Percentiles rank a stretch among this genome's conserved stretches.
Conservation (phyloP, 2,113 vertebrate genomes). For the Lynx canadensis region DNA sequence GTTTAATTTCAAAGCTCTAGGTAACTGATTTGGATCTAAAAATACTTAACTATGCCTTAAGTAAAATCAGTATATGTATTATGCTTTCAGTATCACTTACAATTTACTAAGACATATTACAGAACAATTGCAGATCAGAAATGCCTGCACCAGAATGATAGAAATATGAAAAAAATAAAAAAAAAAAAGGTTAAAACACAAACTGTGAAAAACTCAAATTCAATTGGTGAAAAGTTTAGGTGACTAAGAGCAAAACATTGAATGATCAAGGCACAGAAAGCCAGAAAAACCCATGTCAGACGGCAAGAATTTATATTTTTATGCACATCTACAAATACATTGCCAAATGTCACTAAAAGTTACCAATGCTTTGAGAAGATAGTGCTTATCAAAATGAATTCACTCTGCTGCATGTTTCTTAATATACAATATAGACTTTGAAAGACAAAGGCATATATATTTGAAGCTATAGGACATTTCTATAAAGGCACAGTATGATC, state of each 20-base stretch:
- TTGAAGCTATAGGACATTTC: slow-evolving; percentile 47
- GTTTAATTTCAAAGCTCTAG: slow-evolving; percentile 61
- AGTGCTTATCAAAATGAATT: slow-evolving; percentile 70
- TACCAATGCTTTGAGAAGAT: slow-evolving; percentile 66
- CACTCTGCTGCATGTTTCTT: slow-evolving; percentile 92
- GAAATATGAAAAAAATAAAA: slow-evolving; percentile 69
- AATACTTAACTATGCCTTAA: slow-evolving; percentile 54
- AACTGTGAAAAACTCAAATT: slow-evolving; percentile 82
- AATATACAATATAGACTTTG: slow-evolving; percentile 71
- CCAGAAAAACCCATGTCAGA: slow-evolving; percentile 97
- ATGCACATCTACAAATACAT: slow-evolving; percentile 65
- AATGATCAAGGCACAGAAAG: slow-evolving; percentile 90
- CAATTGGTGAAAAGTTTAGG: slow-evolving; percentile 74
- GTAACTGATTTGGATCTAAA: slow-evolving; percentile 66
- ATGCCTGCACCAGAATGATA: slow-evolving; percentile 91
- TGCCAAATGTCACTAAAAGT: slow-evolving; percentile 67
- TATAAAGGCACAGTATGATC: slow-evolving; percentile 42
- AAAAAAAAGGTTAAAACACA: slow-evolving; percentile 80
- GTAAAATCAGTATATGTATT: slow-evolving; percentile 50
- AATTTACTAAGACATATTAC: slow-evolving; percentile 66
- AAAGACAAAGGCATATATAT: slow-evolving; percentile 62
- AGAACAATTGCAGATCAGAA: slow-evolving; percentile 92
- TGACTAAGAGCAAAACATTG: slow-evolving; percentile 86
- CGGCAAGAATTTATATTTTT: slow-evolving; percentile 88
- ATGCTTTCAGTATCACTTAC: slow-evolving; percentile 58